These are phyloP conservation scores for Oreohelix idahoensis DNA, from an alignment of 1,140 invertebrate genomes.

Conservation along the genomic window DNA sequence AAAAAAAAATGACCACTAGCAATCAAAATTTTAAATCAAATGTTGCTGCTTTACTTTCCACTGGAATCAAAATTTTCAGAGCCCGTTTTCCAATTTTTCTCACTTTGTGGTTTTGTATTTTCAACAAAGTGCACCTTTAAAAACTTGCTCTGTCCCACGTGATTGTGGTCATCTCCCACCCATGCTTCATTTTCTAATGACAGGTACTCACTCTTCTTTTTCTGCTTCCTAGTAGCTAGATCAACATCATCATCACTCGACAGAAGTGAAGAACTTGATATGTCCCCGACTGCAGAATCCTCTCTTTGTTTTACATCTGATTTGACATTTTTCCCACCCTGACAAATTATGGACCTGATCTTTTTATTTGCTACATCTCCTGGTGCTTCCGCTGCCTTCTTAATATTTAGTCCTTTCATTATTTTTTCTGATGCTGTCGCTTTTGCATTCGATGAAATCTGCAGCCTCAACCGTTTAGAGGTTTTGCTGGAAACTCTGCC, in stretches of 20 bases:
- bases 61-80: background rate
- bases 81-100: background rate
- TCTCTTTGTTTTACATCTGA: too few species aligned
- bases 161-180: background rate
- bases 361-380: constrained; percentile 31
- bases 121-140: background rate
- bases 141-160: background rate
- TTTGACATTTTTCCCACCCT: background rate
- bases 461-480: background rate
- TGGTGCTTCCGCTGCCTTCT: constrained; percentile 6
- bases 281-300: constrained; percentile 2
- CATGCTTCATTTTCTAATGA: background rate
- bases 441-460: background rate
- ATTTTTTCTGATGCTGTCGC: background rate
- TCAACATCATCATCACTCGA: constrained; percentile 8
- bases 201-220: constrained; percentile 31
- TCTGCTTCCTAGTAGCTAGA: background rate
- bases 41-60: background rate
- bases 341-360: too few species aligned
- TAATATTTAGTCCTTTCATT: background rate
- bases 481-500: background rate
- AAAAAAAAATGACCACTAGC: too few species aligned
- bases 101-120: background rate
- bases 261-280: background rate
- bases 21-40: too few species aligned